Percentiles rank a stretch among this genome's conserved stretches.
Evolutionary conservation across 2,888 invertebrate species (phyloP).

Genomic region (Blastobasis lacticolella): DNA sequence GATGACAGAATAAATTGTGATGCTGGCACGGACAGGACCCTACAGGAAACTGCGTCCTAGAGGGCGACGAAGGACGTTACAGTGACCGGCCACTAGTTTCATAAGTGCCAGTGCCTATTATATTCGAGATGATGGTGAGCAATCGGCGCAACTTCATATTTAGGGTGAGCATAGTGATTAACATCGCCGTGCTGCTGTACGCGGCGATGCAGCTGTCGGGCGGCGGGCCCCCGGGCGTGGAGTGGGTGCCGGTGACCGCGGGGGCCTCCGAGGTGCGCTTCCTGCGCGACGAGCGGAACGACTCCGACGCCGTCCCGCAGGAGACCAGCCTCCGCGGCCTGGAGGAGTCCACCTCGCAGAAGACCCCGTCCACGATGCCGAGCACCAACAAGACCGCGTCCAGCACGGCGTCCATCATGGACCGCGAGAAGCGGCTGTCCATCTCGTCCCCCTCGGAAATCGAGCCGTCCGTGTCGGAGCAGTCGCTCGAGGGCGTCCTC

Average conservation of each 20-base stretch:
- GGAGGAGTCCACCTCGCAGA: conserved; percentile 58
- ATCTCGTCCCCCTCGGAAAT: conserved; percentile 45
- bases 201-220: conserved; percentile 77
- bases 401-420: conserved; percentile 53
- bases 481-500: conserved; percentile 43
- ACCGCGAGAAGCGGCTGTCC: conserved; percentile 47
- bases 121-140: conserved; percentile 50
- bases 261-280: conserved; percentile 54
- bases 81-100: conserved; percentile 35
- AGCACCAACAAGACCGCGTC: conserved; percentile 57
- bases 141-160: conserved; percentile 80
- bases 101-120: conserved; percentile 61
- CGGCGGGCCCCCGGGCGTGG: conserved; percentile 36
- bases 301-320: conserved; percentile 35
- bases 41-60: conserved; percentile 72
- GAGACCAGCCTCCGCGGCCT: conserved; percentile 32
- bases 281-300: conserved; percentile 41
- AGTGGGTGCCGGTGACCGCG: conserved; percentile 53
- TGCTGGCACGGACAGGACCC: conserved; percentile 63
- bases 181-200: conserved; percentile 81
- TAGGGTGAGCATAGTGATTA: conserved; percentile 83
- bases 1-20: conserved; percentile 71
- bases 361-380: conserved; percentile 56
- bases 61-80: conserved; percentile 71
- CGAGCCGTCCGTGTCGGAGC: conserved; percentile 35